Base-by-base conservation (phyloP, 1,140 invertebrate species). In the Conus ventricosus region DNA sequence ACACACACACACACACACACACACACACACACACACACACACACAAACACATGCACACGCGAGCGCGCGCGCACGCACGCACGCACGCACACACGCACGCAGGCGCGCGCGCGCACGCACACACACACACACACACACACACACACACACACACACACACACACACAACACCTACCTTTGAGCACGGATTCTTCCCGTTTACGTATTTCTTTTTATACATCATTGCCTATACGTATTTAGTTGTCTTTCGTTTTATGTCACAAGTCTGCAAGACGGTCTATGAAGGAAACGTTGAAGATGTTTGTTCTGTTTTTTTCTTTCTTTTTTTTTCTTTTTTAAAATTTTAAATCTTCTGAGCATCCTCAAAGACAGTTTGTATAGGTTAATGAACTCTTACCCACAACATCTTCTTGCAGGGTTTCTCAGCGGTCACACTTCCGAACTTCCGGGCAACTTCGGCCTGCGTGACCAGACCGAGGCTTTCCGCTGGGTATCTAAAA, bases 401-500 rank as follows among this genome's bases (percentile, higher is more conserved):
- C 0, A 39, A 39, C 39, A 39, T 39, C 39, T 39, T 39, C 39
- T 39, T 39, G 39, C 82, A 84, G 82, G 82, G 20, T 92, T 92
- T 71, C 80, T 91, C 10, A 86, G 83, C 4, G 51, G 81, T 10
- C 85, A 76, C 1, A 27, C 81, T 17, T 27, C 71, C 6, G 67
- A 82, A 17, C 85, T 90, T 8, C 82, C 91, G 13, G 94, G 93
- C 27, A 94, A 94, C 87, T 90, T 89, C 83, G 94, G 93, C 23
- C 87, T 94, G 13, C 75, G 89, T 63, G 94, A 94, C 84, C 93
- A 93, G 88, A 60, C 88, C 10, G n/a, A 88, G 63, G 93, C 91
- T 78, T 88, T 94, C 15, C 81, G 88, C 23, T 94, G 93, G 93
- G 91, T 94, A 8, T 87, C 90, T 17, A 84, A 91, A n/a, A 94